Evolutionary conservation across 2,797 vertebrate genomes (phyloP), one percentile per base, ranked within the genome.

Genomic region (Acrossocheilus fasciatus): DNA sequence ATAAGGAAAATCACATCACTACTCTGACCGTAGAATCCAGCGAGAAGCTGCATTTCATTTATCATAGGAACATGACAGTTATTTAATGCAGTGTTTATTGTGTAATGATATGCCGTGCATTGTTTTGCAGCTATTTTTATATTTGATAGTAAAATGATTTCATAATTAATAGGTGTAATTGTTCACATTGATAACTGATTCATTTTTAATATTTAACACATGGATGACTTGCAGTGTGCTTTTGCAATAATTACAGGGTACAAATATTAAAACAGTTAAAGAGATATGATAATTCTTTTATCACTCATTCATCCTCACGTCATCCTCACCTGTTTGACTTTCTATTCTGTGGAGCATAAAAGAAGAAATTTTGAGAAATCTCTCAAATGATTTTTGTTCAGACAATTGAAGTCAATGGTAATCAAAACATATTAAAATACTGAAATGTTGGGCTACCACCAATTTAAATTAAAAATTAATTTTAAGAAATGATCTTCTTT

Each of bases 11-110:
- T 43, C 54, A 47, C 70, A 15, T 15, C 23, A n/a, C 39, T 41
- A 3, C 36, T 41, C 68, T 12, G 68, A 20, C 36, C 10, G 54
- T 23, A 70, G 9, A 41, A 43, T 43, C 2, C 41, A 41, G 41
- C 41, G 7, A 41, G 41, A 41, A 73, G 23, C 11, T 30, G 6
- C 6, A 17, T 30, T 66, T 66, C 6, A 66, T 74, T 26, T 45
- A 1, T 18, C 7, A 45, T 45, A 18, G n/a, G 39, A 50, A 34
- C 17, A 20, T 6, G 4, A 26, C 39, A 1, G 73, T 4, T 74
- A 50, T 73, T 74, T 74, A 17, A 47, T 47, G 26, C 70, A 73
- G 43, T 73, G 41, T 30, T 74, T 69, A 20, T 43, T 75, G 26
- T 75, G 45, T 20, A 75, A 75, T 75, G 4, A 18, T 50, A 34